These are phyloP conservation scores for Euwallacea fornicatus DNA, from an alignment of 1,140 invertebrate genomes.

Conservation along the genomic window DNA sequence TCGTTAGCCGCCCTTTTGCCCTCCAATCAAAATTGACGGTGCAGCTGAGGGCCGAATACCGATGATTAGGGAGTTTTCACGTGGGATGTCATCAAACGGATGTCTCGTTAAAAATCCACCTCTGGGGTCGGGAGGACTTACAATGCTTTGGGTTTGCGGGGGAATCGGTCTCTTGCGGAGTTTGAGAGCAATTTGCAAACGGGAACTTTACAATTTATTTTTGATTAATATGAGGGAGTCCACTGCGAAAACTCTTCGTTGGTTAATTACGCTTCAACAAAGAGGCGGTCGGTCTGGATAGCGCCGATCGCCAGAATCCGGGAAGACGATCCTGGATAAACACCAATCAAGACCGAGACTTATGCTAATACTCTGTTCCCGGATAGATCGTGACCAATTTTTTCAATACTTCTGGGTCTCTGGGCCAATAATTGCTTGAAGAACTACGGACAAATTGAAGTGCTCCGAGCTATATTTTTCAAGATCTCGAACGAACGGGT, in stretches of 20 bases:
- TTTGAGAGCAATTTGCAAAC: not conserved
- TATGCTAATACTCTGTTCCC: slow-evolving; percentile 25
- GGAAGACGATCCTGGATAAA: slow-evolving; percentile 45
- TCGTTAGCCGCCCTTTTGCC: slow-evolving; percentile 40
- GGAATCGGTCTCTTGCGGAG: too few species aligned
- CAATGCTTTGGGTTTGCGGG: too few species aligned
- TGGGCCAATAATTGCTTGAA: not conserved
- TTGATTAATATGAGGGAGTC: not conserved
- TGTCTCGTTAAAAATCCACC: too few species aligned
- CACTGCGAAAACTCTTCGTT: slow-evolving; percentile 20
- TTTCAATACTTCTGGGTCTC: slow-evolving; percentile 17
- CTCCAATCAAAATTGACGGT: slow-evolving; percentile 41
- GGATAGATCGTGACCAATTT: slow-evolving; percentile 35
- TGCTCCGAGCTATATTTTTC: too few species aligned
- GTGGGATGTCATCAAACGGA: too few species aligned
- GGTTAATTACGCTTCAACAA: slow-evolving; percentile 45
- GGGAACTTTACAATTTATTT: too few species aligned
- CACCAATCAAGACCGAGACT: slow-evolving; percentile 43
- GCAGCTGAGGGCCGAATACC: slow-evolving; percentile 42
- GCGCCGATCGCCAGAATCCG: slow-evolving; percentile 11
- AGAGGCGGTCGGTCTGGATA: slow-evolving; percentile 21
- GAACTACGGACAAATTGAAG: too few species aligned
- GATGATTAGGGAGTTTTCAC: slow-evolving; percentile 37
- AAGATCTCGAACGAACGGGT: too few species aligned
- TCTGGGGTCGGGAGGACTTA: too few species aligned